A percentile compares a stretch with the other conserved stretches of the same genome.
Conservation (phyloP, 2,888 invertebrate genomes). For the Nomada ferruginata region DNA sequence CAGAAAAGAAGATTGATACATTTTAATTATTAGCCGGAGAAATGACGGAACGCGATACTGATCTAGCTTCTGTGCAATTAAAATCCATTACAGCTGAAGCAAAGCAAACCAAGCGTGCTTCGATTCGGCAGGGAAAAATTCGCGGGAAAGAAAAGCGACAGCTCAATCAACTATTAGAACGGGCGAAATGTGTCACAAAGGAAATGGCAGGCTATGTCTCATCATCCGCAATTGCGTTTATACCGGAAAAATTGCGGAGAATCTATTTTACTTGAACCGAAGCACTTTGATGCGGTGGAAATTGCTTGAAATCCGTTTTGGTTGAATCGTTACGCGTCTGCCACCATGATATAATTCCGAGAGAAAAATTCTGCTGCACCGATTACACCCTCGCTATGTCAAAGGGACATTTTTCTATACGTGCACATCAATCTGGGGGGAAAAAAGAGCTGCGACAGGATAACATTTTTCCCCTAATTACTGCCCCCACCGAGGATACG, state of each 20-base stretch:
- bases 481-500: background rate
- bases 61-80: background rate
- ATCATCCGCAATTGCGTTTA: slow-evolving; percentile 49
- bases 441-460: background rate
- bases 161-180: slow-evolving; percentile 34
- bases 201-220: slow-evolving; percentile 41
- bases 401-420: slow-evolving; percentile 40
- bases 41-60: background rate
- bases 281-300: slow-evolving; percentile 59
- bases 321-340: slow-evolving; percentile 41
- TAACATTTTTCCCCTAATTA: background rate
- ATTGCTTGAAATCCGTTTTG: slow-evolving; percentile 62
- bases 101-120: background rate
- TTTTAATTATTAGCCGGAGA: background rate
- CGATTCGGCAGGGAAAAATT: background rate
- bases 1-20: background rate
- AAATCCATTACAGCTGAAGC: background rate
- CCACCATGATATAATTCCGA: slow-evolving; percentile 43
- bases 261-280: slow-evolving; percentile 53
- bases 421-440: slow-evolving; percentile 1
- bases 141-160: background rate
- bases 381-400: slow-evolving; percentile 46
- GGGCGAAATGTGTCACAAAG: slow-evolving; percentile 42
- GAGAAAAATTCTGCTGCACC: slow-evolving; percentile 49
- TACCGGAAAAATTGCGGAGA: slow-evolving; percentile 52